Conservation (phyloP, 2,113 vertebrate genomes). For the Anseranas semipalmata region DNA sequence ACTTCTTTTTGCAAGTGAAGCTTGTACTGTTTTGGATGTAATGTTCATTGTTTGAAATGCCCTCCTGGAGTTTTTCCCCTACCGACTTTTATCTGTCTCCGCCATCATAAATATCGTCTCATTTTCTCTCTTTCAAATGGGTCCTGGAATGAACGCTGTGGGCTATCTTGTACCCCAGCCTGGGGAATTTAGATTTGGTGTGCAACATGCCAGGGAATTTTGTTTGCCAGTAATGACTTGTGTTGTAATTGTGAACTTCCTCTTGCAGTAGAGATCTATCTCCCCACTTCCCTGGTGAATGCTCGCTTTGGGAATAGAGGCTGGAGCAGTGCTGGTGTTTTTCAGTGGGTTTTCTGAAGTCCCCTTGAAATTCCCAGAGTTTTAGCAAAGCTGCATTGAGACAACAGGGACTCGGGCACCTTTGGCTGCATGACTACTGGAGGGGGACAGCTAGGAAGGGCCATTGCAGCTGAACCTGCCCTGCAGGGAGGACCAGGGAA, state of each 20-base stretch:
- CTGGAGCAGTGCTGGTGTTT: neutral
- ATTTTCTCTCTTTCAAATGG: constrained; percentile 38
- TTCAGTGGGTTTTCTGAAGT: neutral
- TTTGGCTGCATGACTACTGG: neutral
- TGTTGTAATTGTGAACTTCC: constrained; percentile 60
- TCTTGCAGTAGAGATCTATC: neutral
- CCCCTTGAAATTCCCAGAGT: neutral
- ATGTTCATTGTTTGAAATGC: neutral
- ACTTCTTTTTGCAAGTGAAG: neutral
- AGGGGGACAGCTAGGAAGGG: neutral
- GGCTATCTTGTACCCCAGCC: constrained; percentile 6
- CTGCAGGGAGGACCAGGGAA: neutral
- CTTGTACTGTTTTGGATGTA: neutral
- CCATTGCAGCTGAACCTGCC: neutral
- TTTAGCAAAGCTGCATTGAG: neutral
- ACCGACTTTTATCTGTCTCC: constrained; percentile 38
- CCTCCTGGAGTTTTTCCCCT: constrained; percentile 2
- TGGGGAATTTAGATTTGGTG: constrained; percentile 54
- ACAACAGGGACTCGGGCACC: neutral
- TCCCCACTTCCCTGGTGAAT: neutral
- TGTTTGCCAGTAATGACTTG: constrained; percentile 52
- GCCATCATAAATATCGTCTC: neutral
- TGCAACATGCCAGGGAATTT: constrained; percentile 49
- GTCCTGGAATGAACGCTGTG: constrained; percentile 45
- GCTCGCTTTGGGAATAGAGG: neutral